Evolutionary conservation across 2,888 invertebrate genomes (phyloP).

Genomic region (Cheilosia scutellata): DNA sequence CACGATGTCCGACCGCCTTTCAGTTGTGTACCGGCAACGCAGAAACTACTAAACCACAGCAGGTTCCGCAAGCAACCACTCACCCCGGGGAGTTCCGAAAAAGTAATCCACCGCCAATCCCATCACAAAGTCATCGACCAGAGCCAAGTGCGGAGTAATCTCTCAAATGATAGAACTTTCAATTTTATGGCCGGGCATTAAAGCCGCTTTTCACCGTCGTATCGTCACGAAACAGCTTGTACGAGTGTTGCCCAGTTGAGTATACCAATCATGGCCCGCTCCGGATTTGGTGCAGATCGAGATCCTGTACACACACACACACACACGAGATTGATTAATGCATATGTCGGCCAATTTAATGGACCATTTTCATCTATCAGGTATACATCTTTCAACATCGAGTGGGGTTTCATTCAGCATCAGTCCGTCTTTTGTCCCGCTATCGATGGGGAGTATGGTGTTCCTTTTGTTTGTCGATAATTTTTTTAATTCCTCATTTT

Average conservation of each 20-base stretch:
- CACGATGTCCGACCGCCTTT: background rate
- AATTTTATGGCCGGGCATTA: conserved; percentile 57
- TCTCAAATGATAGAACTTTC: conserved; percentile 17
- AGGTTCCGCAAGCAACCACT: conserved; percentile 5
- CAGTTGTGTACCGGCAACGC: background rate
- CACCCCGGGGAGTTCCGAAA: conserved; percentile 44
- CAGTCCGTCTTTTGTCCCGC: background rate
- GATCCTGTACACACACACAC: background rate
- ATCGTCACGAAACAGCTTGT: conserved; percentile 20
- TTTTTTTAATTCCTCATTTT: conserved; percentile 53
- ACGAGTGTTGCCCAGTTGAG: background rate
- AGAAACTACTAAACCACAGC: conserved; percentile 4
- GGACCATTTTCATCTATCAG: conserved; percentile 56
- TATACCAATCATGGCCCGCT: background rate
- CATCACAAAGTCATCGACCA: conserved; percentile 20
- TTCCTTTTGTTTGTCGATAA: conserved; percentile 43
- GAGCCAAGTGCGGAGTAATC: background rate
- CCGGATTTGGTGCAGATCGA: conserved; percentile 7
- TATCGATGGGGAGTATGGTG: conserved; percentile 42
- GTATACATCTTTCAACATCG: conserved; percentile 23
- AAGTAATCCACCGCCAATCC: conserved; percentile 20
- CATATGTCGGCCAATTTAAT: conserved; percentile 60
- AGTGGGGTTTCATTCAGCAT: background rate
- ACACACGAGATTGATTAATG: too few relatives aligned
- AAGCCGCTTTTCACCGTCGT: conserved; percentile 45